Percentiles rank a stretch among this genome's conserved stretches.
phyloP scores from a whole-genome alignment of 2,888 invertebrate genomes.

The Tenodera sinensis region DNA sequence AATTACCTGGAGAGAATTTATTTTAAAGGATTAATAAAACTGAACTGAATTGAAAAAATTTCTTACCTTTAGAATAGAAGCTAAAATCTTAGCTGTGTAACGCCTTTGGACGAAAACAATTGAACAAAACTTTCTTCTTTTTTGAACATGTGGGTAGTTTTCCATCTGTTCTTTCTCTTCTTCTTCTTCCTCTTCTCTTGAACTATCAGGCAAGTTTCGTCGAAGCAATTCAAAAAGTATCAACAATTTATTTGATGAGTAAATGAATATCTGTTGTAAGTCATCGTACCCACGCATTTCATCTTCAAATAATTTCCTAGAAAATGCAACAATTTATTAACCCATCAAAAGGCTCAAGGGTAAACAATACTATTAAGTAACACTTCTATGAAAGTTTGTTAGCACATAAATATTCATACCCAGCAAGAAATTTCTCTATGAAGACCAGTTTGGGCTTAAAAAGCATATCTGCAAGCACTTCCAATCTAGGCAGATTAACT shows the following conservation, averaged over 20 bases:
- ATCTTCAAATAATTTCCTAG: conserved; percentile 49
- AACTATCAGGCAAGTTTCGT: neutral
- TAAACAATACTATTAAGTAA: too few relatives aligned
- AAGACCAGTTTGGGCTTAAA: too few relatives aligned
- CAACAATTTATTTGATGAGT: conserved; percentile 63
- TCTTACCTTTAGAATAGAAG: conserved; percentile 57
- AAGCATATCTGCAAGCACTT: too few relatives aligned
- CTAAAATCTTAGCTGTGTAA: conserved; percentile 72
- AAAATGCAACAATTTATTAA: neutral
- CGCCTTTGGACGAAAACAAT: conserved; percentile 71
- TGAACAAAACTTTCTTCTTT: conserved; percentile 52
- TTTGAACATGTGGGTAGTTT: neutral
- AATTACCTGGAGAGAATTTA: too few relatives aligned
- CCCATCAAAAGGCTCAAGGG: too few relatives aligned
- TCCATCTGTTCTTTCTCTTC: neutral
- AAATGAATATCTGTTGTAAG: conserved; percentile 51
- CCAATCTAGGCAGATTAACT: too few relatives aligned
- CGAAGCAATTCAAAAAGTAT: conserved; percentile 57
- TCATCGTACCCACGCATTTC: conserved; percentile 48
- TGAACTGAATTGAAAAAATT: too few relatives aligned
- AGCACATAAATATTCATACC: too few relatives aligned
- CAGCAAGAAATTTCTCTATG: too few relatives aligned
- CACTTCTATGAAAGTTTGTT: too few relatives aligned
- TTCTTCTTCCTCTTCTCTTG: neutral
- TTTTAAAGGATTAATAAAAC: too few relatives aligned